Evolutionary conservation across 2,888 invertebrate genomes (phyloP), one percentile per base, ranked within the genome.

Genomic region (Pseudolycoriella hygida): DNA sequence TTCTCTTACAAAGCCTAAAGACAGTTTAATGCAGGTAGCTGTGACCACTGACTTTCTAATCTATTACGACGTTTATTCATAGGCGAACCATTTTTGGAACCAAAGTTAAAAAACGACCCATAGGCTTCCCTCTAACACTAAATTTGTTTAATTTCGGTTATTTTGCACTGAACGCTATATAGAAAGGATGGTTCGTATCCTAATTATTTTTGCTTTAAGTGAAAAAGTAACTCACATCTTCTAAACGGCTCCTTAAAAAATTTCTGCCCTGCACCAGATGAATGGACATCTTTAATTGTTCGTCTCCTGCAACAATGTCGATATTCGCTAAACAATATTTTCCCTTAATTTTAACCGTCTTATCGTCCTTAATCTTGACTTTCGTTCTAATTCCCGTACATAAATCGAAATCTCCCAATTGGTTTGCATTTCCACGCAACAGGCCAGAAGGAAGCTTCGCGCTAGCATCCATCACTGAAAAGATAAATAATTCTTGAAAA

Each of bases 291-390:
- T 65, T 66, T 40, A 62, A 52, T 44, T 67, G 63, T 55, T 71
- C 62, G 50, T 64, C 54, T 56, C 73, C 57, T 52, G 71, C 57
- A 51, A 71, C 67, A 8, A 77, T 61, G 56, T 77, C 73, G 32
- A 79, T 60, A 50, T 73, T 72, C 10, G 76, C 71, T 50, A 80
- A 60, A 52, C 80, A 80, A 54, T 80, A 80, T 58, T 77, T 69
- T 3, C 77, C 77, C 39, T 58, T 61, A 30, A 51, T 45, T 10
- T 46, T 42, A 8, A 40, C 19, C n/a, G 18, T 14, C 30, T 43
- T 31, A 17, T 46, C 45, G 10, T 42, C 45, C 15, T 73, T 70
- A 5, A 76, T 68, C 50, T 76, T 71, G 1, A 78, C 73, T 17
- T 71, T 68, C 14, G 75, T 71, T 48, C 60, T 57, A 45, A 47